Percentiles rank a stretch among this genome's conserved stretches.
Conservation (phyloP, 2,113 vertebrate genomes). For the Malurus cyaneus region DNA sequence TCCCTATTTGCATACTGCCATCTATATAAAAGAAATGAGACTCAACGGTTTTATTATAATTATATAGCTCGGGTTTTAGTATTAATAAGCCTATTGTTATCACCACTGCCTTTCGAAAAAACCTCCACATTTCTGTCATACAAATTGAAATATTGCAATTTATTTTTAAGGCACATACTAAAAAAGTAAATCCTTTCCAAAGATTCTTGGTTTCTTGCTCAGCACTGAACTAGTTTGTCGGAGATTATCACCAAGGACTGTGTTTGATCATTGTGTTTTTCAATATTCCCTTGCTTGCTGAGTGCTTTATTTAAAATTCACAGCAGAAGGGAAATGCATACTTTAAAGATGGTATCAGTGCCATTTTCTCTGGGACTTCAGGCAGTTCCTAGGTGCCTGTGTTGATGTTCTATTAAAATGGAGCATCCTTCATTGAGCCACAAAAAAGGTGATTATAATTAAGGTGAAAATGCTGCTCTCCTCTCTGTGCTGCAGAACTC, state of each 20-base stretch:
- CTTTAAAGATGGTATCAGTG: slow-evolving; percentile 25
- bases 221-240: background rate
- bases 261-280: background rate
- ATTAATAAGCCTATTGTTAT: slow-evolving; percentile 70
- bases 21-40: slow-evolving; percentile 36
- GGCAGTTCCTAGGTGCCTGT: background rate
- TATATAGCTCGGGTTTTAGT: slow-evolving; percentile 30
- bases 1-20: slow-evolving; percentile 23
- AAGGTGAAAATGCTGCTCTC: slow-evolving; percentile 42
- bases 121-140: background rate
- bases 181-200: slow-evolving; percentile 21
- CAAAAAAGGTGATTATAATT: slow-evolving; percentile 52
- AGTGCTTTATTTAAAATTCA: slow-evolving; percentile 26
- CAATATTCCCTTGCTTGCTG: background rate
- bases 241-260: background rate
- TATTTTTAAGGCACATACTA: slow-evolving; percentile 24
- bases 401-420: slow-evolving; percentile 1
- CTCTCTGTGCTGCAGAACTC: background rate
- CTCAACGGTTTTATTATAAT: slow-evolving; percentile 60
- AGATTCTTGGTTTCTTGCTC: slow-evolving; percentile 15
- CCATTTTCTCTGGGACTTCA: background rate
- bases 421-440: background rate
- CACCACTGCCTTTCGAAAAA: background rate
- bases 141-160: slow-evolving; percentile 32
- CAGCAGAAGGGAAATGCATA: background rate